Base-by-base conservation (phyloP, 2,888 invertebrate genomes). In the Cloeon dipterum region DNA sequence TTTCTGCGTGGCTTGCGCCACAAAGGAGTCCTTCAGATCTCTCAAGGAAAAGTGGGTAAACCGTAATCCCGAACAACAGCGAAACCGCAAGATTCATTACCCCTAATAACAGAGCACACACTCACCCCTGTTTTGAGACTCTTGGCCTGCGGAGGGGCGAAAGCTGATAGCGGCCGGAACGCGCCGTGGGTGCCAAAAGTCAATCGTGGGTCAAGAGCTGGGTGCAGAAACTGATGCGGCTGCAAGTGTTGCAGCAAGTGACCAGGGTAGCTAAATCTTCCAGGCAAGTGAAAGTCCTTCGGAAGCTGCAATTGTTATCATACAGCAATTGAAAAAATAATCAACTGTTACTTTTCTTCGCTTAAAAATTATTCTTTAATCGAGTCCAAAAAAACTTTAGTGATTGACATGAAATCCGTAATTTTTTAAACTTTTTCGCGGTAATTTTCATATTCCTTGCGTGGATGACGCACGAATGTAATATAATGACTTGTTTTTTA, bases 241-340 rank as follows among this genome's bases (percentile, higher is more conserved):
- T 73, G 74, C 46, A 75, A 61, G 50, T 73, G 74, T 47, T 72
- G 68, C 52, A 75, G 62, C 46, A 74, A 66, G 56, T 74, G 74
- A 38, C 68, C 67, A 17, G 63, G 63, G 17, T 69, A 56, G 42
- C 72, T 70, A 52, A 73, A 69, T 47, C 63, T 63, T 43, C 62
- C 59, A 48, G 66, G 72, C 53, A 68, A 64, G 55, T 70, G 72
- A 40, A 72, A 61, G 50, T 46, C 46, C 39, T 46, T 46, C 37
- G 42, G 40, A 39, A 40, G 37, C 44, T 44, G 40, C 7, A 36
- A 42, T 16, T 34, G 17, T 20, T n/a, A 20, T 32, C 32, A 3
- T 17, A 5, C n/a, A 10, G 18, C 18, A 4, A 17, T 18, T 34
- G 11, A 7, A 16, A 13, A 3, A 3, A 10, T 10, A 32, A 3